Evolutionary conservation across 2,113 vertebrate genomes (phyloP).

Genomic region (rabbit (Oryctolagus cuniculus)): DNA sequence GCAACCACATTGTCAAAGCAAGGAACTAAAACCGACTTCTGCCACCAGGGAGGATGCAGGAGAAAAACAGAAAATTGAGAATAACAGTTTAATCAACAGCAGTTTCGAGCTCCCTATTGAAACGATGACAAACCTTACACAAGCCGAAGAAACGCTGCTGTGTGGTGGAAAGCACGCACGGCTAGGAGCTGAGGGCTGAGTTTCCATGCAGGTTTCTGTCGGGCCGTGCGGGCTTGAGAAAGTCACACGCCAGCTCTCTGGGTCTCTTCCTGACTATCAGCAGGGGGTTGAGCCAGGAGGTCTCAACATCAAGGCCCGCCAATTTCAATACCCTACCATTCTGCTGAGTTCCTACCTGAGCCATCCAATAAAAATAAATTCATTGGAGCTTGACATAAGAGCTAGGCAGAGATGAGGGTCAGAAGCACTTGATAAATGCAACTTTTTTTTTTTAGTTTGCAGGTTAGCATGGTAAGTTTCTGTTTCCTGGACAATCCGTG

Average conservation of each 20-base stretch:
- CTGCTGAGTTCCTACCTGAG: constrained; percentile 29
- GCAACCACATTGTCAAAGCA: background rate
- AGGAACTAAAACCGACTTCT: constrained; percentile 56
- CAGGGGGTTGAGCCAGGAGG: background rate
- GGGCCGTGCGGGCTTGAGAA: background rate
- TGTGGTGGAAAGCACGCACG: background rate
- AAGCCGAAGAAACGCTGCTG: background rate
- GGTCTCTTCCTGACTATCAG: background rate
- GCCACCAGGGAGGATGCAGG: background rate
- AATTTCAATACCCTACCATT: constrained; percentile 12
- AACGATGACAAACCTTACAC: background rate
- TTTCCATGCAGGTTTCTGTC: background rate
- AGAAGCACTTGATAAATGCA: constrained; percentile 43
- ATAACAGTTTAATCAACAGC: background rate
- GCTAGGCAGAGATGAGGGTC: background rate
- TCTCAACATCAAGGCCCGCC: background rate
- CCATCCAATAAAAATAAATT: constrained; percentile 38
- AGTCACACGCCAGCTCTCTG: background rate
- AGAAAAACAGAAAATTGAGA: background rate
- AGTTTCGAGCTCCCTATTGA: constrained; percentile 12
- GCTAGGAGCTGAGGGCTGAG: background rate
- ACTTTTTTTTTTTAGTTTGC: constrained; percentile 32
- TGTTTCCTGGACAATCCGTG: constrained; percentile 63
- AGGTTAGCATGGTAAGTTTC: constrained; percentile 40
- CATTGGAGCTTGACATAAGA: constrained; percentile 24